phyloP scores from a whole-genome alignment of 2,888 invertebrate species.

The Plebejus anna region DNA sequence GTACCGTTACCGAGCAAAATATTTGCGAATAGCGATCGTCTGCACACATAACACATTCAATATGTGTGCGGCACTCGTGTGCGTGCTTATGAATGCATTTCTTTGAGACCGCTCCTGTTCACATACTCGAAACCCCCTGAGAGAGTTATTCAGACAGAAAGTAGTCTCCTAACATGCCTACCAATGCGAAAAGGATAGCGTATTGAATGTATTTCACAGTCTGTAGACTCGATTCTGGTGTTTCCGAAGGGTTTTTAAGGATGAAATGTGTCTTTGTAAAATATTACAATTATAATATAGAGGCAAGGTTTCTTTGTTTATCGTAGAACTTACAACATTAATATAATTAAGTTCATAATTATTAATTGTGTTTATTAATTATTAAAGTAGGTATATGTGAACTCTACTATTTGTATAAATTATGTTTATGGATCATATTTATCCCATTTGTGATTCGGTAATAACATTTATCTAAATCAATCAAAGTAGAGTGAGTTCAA shows the following conservation, averaged over 20 bases:
- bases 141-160: slow-evolving; percentile 48
- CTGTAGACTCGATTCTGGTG: background rate
- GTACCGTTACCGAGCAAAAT: background rate
- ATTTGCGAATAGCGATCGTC: slow-evolving; percentile 27
- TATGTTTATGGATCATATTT: too few relatives aligned
- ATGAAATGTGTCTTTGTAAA: background rate
- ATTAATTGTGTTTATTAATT: too few relatives aligned
- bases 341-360: too few relatives aligned
- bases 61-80: slow-evolving; percentile 45
- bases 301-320: too few relatives aligned
- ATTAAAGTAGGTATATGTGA: too few relatives aligned
- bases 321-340: too few relatives aligned
- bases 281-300: background rate
- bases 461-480: too few relatives aligned
- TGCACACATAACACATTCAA: slow-evolving; percentile 38
- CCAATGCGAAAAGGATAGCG: slow-evolving; percentile 36
- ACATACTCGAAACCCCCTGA: slow-evolving; percentile 48
- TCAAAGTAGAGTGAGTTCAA: too few relatives aligned
- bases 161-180: slow-evolving; percentile 38
- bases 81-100: slow-evolving; percentile 70
- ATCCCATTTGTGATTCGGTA: too few relatives aligned
- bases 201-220: slow-evolving; percentile 33
- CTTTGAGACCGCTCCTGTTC: slow-evolving; percentile 50
- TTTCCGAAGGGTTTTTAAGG: background rate
- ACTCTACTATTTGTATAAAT: too few relatives aligned